Conservation (phyloP, 2,888 invertebrate genomes). For the Fragum sueziense region DNA sequence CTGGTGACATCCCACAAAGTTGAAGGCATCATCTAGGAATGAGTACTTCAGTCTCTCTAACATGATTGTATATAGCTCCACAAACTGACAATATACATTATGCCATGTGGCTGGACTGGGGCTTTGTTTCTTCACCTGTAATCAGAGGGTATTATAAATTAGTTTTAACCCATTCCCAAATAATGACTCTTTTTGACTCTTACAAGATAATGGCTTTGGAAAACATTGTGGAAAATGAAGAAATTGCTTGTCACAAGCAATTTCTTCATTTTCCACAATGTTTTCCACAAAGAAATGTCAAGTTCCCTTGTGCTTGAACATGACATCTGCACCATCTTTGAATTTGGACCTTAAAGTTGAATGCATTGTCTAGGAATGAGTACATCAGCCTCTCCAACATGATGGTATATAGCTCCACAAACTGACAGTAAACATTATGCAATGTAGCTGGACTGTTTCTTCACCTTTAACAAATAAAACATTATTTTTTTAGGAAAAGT, state of each 20-base stretch:
- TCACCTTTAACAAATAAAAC: not conserved
- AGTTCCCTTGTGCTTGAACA: no score
- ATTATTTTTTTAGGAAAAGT: no score
- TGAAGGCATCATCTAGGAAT: slow-evolving; percentile 81
- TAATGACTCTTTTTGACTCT: no score
- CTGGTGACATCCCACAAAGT: slow-evolving; percentile 82
- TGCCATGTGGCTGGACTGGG: slow-evolving; percentile 63
- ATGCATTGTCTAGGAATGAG: slow-evolving; percentile 81
- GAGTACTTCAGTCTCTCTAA: slow-evolving; percentile 77
- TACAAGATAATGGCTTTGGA: no score
- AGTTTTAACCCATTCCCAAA: no score
- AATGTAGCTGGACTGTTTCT: slow-evolving; percentile 56
- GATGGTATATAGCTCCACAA: slow-evolving; percentile 76
- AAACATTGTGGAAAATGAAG: no score
- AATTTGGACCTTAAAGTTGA: slow-evolving; percentile 82
- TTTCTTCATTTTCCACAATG: no score
- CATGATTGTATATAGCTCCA: slow-evolving; percentile 78
- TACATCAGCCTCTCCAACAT: slow-evolving; percentile 77
- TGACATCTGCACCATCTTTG: no score
- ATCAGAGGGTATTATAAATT: no score
- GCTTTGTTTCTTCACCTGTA: not conserved
- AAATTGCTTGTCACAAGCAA: no score
- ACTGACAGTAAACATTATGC: slow-evolving; percentile 77
- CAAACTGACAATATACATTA: slow-evolving; percentile 76
- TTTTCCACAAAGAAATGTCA: no score